Percentiles rank a stretch among this genome's conserved stretches.
These are phyloP conservation scores for Epicauta chinensis DNA, from an alignment of 1,140 invertebrate genomes.

Conservation along the genomic window DNA sequence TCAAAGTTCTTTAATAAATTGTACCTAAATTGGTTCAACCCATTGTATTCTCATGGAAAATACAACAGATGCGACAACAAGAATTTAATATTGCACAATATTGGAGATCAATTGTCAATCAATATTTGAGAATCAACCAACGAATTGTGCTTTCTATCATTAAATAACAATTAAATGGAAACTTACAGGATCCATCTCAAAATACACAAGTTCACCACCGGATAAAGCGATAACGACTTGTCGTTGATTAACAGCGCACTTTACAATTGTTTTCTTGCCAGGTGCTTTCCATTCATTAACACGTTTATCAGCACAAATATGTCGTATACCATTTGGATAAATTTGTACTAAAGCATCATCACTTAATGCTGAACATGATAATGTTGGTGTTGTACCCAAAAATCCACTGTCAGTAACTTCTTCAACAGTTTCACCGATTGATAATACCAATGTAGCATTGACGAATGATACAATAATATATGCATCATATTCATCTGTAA, in stretches of 20 bases:
- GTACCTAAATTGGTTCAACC: constrained; percentile 35
- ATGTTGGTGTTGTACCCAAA: constrained; percentile 94
- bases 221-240: constrained; percentile 98
- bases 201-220: constrained; percentile 97
- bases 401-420: constrained; percentile 99
- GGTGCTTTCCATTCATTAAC: constrained; percentile 99
- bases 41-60: constrained; percentile 22
- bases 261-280: constrained; percentile 93
- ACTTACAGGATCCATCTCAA: constrained; percentile 98
- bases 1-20: no score
- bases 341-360: constrained; percentile 97
- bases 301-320: constrained; percentile 94
- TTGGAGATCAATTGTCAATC: constrained; percentile 8
- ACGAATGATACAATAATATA: constrained; percentile 99
- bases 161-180: constrained; percentile 10
- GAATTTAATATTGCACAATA: constrained; percentile 28
- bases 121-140: background rate
- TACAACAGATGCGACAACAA: constrained; percentile 35
- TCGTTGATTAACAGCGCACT: constrained; percentile 97
- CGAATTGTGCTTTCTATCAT: background rate
- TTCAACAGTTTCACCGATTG: constrained; percentile 99
- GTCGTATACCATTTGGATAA: constrained; percentile 97
- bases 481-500: constrained; percentile 93
- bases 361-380: constrained; percentile 94
- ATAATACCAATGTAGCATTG: constrained; percentile 97